Conservation (phyloP, 2,113 vertebrate species). For the Onychorhynchus coronatus region DNA sequence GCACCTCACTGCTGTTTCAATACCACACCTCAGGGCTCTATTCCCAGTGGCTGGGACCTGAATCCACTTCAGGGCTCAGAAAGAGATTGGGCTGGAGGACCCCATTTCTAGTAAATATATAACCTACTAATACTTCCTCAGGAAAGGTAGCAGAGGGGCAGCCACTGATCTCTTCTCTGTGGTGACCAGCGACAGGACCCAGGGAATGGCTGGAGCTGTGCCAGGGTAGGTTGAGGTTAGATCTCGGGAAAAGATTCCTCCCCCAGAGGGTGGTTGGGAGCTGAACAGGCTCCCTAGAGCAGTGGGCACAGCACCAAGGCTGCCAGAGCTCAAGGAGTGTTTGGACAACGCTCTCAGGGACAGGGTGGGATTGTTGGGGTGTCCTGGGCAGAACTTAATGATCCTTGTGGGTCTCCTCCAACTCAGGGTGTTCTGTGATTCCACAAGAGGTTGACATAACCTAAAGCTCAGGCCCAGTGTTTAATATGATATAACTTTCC, state of each 20-base stretch:
- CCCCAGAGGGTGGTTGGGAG: not conserved
- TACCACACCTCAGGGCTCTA: too few relatives aligned
- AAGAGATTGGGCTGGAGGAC: not conserved
- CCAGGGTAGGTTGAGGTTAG: not conserved
- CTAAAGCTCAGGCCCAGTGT: not conserved
- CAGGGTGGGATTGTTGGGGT: not conserved
- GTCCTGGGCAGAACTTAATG: not conserved
- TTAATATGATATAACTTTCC: not conserved
- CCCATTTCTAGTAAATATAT: not conserved
- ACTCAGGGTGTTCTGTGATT: not conserved
- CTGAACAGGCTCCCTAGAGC: not conserved
- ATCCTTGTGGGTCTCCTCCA: not conserved
- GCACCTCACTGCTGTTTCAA: not conserved
- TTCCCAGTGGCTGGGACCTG: fast-evolving
- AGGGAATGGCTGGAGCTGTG: not conserved
- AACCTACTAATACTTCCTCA: not conserved
- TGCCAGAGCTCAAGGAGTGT: not conserved
- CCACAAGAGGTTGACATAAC: fast-evolving
- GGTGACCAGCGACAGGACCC: not conserved
- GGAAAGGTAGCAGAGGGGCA: not conserved
- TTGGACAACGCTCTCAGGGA: not conserved
- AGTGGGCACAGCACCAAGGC: not conserved
- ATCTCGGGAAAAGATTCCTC: not conserved
- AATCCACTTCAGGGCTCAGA: not conserved
- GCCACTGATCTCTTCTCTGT: not conserved